Evolutionary conservation across 2,797 vertebrate genomes (phyloP), one percentile per base, ranked within the genome.

Genomic region (Poecilia picta): DNA sequence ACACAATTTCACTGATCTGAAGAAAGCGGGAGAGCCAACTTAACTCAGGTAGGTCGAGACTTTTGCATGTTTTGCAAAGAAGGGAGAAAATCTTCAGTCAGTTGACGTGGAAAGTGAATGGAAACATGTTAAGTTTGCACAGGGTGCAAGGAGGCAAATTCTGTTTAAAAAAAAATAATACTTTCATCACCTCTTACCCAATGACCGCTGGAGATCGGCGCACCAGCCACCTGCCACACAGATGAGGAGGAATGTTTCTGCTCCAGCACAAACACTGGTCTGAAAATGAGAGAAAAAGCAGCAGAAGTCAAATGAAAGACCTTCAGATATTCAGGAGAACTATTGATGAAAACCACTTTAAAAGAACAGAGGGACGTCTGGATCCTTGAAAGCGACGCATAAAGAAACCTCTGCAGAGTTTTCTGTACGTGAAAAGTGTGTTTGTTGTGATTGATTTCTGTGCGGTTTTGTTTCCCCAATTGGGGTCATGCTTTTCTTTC

Each of bases 401-500:
- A 28, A 74, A n/a, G 25, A 74, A 57, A 74, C n/a, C 23, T 55
- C 78, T 57, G 83, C 84, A 73, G 18, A 73, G 77, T 72, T 53
- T 53, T 72, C 46, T 45, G 76, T 43, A 41, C 78, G 77, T 72
- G 68, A 81, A 15, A 70, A 13, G 49, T 45, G 16, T 62, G 49
- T 74, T 89, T 72, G 47, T 51, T 57, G 57, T 84, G 81, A 88
- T 81, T 83, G 80, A 88, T 89, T 90, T 91, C 76, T 83, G 51
- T 55, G 73, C 68, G 77, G 79, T 71, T 90, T 76, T 79, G 75
- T 46, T 31, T 45, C 68, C 68, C 43, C 68, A 88, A 85, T 88
- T 79, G 80, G 81, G 88, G 87, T 90, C 80, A 80, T 59, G 81
- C 76, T 83, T 77, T 78, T 68, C 85, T 82, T 72, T 85, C 59